A percentile compares a stretch with the other conserved stretches of the same genome.
Conservation (phyloP, 2,888 invertebrate genomes). For the Camponotus fellah region DNA sequence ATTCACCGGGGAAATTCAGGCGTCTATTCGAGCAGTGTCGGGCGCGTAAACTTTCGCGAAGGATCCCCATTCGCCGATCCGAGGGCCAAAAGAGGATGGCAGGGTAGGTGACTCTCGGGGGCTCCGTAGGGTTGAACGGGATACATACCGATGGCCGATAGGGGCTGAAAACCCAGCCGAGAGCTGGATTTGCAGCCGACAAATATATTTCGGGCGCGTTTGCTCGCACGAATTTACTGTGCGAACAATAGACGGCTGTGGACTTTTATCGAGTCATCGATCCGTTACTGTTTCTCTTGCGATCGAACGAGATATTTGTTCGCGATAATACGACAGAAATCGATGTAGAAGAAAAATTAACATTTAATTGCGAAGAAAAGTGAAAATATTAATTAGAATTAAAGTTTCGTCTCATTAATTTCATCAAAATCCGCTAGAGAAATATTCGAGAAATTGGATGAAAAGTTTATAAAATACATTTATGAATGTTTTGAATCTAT, state of each 20-base stretch:
- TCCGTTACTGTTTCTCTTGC: conserved; percentile 15
- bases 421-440: not conserved
- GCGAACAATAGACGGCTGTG: conserved; percentile 37
- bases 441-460: not conserved
- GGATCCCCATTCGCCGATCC: conserved; percentile 69
- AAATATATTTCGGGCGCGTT: conserved; percentile 66
- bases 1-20: conserved; percentile 81
- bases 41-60: conserved; percentile 79
- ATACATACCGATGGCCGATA: conserved; percentile 66
- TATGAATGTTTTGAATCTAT: not conserved
- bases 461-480: not conserved
- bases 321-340: conserved; percentile 17
- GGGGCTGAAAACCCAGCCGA: conserved; percentile 66
- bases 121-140: conserved; percentile 58
- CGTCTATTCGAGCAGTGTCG: conserved; percentile 73
- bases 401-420: conserved; percentile 2
- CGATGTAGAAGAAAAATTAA: not conserved
- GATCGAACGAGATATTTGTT: not conserved
- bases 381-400: conserved; percentile 1
- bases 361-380: not conserved
- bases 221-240: conserved; percentile 56
- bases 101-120: conserved; percentile 61
- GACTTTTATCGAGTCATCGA: conserved; percentile 49
- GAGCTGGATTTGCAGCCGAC: conserved; percentile 69
- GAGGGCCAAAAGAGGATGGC: conserved; percentile 61